Conservation (phyloP, 1,140 invertebrate genomes). For the Homarus americanus region DNA sequence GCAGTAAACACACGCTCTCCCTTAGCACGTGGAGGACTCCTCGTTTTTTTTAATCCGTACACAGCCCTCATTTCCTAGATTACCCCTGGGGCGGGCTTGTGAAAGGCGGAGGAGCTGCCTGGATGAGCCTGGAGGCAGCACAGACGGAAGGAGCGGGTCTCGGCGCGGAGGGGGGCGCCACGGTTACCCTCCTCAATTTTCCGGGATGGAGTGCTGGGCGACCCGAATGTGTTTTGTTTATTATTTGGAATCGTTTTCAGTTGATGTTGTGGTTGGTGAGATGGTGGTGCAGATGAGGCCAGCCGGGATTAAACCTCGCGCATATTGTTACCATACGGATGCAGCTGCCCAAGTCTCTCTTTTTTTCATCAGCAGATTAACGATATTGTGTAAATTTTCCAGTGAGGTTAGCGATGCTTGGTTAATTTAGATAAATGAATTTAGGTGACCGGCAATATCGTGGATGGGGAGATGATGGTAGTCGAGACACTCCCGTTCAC, state of each 20-base stretch:
- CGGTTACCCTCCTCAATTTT: conserved; percentile 27
- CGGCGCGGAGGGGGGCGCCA: neutral
- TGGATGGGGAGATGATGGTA: too few species aligned
- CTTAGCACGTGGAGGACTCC: conserved; percentile 11
- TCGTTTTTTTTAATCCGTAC: conserved; percentile 36
- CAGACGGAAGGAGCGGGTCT: conserved; percentile 1
- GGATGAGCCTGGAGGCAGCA: neutral
- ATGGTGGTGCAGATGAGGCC: conserved; percentile 21
- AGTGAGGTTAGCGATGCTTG: neutral
- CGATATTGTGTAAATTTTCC: neutral
- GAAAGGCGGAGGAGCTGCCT: conserved; percentile 32
- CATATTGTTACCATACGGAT: neutral
- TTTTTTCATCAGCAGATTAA: neutral
- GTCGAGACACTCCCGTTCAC: too few species aligned
- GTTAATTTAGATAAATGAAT: conserved; percentile 20
- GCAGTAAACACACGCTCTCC: conserved; percentile 45
- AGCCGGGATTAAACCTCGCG: neutral
- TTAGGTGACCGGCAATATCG: conserved; percentile 15
- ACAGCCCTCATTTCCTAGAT: conserved; percentile 55
- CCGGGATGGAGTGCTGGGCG: conserved; percentile 28
- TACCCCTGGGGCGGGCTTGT: conserved; percentile 49
- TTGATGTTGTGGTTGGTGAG: conserved; percentile 19
- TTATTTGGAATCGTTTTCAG: conserved; percentile 52
- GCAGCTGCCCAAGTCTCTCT: neutral
- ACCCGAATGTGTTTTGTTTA: conserved; percentile 41